Conservation (phyloP, 2,888 invertebrate species). For the Crocallis elinguaria region DNA sequence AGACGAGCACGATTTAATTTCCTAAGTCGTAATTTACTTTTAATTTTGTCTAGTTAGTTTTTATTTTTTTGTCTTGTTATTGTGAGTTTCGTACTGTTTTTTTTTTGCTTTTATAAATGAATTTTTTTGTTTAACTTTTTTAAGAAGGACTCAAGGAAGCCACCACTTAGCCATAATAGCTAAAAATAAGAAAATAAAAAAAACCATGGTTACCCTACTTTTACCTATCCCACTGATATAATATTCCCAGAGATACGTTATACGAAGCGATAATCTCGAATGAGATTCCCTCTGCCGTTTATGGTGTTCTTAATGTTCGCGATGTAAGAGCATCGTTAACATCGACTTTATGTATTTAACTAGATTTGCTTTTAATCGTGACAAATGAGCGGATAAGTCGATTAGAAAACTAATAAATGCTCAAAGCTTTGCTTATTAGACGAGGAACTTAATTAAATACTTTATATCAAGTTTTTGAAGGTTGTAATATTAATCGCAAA, state of each 20-base stretch:
- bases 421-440: slow-evolving; percentile 28
- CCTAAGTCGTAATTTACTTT: no score
- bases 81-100: no score
- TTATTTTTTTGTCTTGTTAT: no score
- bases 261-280: slow-evolving; percentile 67
- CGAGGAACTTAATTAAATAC: slow-evolving; percentile 28
- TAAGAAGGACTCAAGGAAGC: no score
- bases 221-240: slow-evolving; percentile 46
- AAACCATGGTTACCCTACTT: slow-evolving; percentile 10
- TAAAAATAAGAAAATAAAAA: no score
- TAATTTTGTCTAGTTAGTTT: no score
- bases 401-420: slow-evolving; percentile 38
- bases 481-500: no score
- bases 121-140: no score
- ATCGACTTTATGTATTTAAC: slow-evolving; percentile 53
- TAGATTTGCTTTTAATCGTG: slow-evolving; percentile 46
- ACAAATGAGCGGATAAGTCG: slow-evolving; percentile 38
- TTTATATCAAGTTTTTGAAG: neutral
- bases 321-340: slow-evolving; percentile 65
- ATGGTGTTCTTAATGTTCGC: slow-evolving; percentile 63
- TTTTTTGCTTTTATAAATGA: no score
- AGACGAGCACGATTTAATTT: no score
- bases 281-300: slow-evolving; percentile 64
- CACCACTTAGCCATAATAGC: no score
- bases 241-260: slow-evolving; percentile 53